Evolutionary conservation across 2,888 invertebrate species (phyloP), one percentile per base, ranked within the genome.

Genomic region (Lacanobia oleracea): DNA sequence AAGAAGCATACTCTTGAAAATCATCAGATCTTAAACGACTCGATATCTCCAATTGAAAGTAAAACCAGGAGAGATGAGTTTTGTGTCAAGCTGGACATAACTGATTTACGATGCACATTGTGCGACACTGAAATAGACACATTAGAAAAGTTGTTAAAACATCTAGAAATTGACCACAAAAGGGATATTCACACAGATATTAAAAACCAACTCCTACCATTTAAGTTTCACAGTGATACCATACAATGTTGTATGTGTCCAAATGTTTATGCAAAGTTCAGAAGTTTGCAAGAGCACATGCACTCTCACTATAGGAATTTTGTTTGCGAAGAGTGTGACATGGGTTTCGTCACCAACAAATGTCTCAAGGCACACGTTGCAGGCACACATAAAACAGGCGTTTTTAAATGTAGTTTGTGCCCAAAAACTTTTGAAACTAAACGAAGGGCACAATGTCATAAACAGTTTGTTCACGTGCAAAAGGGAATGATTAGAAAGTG

Each of bases 381-480:
- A 37, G 40, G 59, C 7, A 67, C 62, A 1, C 92, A 92, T 40
- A 81, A 72, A 23, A 85, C 71, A 12, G 91, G 90, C 2, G 66
- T 66, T 0, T 88, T 86, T 61, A 83, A 85, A 18, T 95, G 95
- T 71, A 89, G 89, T 5, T 84, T 79, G 16, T 96, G 96, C 66
- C 83, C 90, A 2, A 94, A 94, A 80, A 85, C 91, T 0, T 95
- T 93, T 66, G 88, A 92, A 3, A 93, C 93, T 0, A 84, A 88
- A 40, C 81, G 86, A 18, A 93, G 93, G 21, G 86, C 90, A 60
- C 90, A 90, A 45, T 81, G 87, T 0, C 96, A 96, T 67, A 91
- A 92, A 61, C 88, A 87, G 37, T 67, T 81, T 0, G 85, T 84
- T 40, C 86, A 86, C 51, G 37, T 53, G 5, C 23, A 69, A 1